Base-by-base conservation (phyloP, 2,888 invertebrate species). In the Drosophila putrida region DNA sequence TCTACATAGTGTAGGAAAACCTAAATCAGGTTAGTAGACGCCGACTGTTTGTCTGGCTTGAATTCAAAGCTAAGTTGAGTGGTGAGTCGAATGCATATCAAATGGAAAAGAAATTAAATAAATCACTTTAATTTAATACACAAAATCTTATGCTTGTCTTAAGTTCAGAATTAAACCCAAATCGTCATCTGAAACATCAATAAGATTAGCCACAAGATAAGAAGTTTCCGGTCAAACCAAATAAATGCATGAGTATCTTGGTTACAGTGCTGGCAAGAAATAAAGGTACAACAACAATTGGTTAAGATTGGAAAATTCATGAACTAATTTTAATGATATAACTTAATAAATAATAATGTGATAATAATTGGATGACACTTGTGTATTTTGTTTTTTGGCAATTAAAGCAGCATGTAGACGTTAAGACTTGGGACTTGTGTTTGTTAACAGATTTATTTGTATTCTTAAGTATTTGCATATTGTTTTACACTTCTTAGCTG, bases 131-230 rank as follows among this genome's bases (percentile, higher is more conserved):
- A 73, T 72, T 60, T 71, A 61, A 60, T 71, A 74, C 67, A 70
- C 66, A 71, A 71, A 57, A 80, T n/a, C 68, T 71, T 78, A 76
- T 70, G 80, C 82, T 82, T 72, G 69, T 72, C 71, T 86, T 82
- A 70, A 68, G 78, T 73, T 60, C 51, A 66, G 75, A 83, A 81
- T 73, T 75, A 70, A 88, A 53, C 75, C 78, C 72, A 72, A 82
- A 85, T 74, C 69, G 88, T 75, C 70, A 80, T 77, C 79, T 76
- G 78, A 76, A 85, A 84, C 80, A 89, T 90, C 78, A 80, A 73
- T 75, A 73, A 90, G 91, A 91, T 91, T 78, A 88, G 80, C 88
- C 80, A 78, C 61, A 61, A 85, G 91, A 91, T 91, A 91, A 91
- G 69, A 82, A 79, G 85, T 90, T 90, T 91, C 90, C 91, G 91